Percentiles rank a stretch among this genome's conserved stretches.
Conservation (phyloP, 1,140 invertebrate species). For the Neotoxoptera formosana region DNA sequence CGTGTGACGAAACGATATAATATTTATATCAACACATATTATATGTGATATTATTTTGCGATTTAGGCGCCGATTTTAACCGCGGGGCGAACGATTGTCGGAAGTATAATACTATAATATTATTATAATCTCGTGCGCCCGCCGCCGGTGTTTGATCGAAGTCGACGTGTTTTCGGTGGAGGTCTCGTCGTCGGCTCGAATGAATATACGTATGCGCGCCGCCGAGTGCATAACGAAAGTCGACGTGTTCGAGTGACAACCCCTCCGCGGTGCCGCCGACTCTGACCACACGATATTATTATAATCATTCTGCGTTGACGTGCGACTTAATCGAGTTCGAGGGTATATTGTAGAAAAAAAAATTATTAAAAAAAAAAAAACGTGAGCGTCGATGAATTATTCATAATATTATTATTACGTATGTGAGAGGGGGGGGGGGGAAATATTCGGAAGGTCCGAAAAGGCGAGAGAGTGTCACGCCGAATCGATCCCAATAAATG, state of each 20-base stretch:
- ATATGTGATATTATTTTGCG: too few relatives aligned
- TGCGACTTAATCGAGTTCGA: background rate
- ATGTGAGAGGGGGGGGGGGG: too few relatives aligned
- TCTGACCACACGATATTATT: constrained; percentile 12
- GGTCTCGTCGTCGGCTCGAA: background rate
- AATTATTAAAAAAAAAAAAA: background rate
- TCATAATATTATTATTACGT: background rate
- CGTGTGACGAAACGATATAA: background rate
- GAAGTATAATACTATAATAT: background rate
- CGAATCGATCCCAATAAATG: too few relatives aligned
- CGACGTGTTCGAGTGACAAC: constrained; percentile 5
- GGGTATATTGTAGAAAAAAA: background rate
- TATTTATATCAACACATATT: too few relatives aligned
- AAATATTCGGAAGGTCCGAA: background rate
- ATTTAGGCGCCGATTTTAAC: too few relatives aligned
- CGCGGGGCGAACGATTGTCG: background rate
- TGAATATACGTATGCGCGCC: too few relatives aligned
- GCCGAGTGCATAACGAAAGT: background rate
- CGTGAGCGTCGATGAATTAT: background rate
- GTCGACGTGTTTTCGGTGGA: background rate
- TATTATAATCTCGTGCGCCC: too few relatives aligned
- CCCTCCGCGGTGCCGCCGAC: background rate
- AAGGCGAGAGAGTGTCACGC: background rate
- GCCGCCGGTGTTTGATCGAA: background rate
- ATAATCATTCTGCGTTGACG: constrained; percentile 8